Conservation (phyloP, 2,888 invertebrate species). For the Biston stratarius region DNA sequence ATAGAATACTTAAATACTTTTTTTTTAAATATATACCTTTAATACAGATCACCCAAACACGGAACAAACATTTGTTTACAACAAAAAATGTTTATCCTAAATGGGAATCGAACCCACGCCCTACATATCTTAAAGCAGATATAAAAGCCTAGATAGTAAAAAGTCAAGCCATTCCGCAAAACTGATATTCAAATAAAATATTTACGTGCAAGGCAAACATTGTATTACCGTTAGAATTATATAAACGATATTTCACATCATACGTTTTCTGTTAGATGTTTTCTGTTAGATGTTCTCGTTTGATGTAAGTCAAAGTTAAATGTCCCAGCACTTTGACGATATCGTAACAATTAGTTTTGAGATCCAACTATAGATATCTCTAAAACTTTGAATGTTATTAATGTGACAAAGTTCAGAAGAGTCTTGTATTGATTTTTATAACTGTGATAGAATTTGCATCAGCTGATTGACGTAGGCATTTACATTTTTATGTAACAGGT, state of each 20-base stretch:
- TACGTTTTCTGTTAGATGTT: constrained; percentile 3
- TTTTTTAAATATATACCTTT: too few species aligned
- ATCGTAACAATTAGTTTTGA: constrained; percentile 15
- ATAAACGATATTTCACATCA: constrained; percentile 11
- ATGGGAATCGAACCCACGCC: too few species aligned
- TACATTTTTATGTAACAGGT: constrained; percentile 50
- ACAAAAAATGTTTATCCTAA: too few species aligned
- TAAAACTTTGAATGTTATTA: constrained; percentile 14
- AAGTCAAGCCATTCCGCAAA: constrained; percentile 10
- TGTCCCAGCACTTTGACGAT: constrained; percentile 31
- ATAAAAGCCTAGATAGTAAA: too few species aligned
- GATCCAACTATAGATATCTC: not conserved
- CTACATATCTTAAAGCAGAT: too few species aligned
- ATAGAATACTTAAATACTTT: too few species aligned
- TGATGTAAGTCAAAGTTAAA: constrained; percentile 17
- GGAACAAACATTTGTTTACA: too few species aligned
- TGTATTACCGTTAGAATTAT: constrained; percentile 26
- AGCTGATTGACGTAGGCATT: constrained; percentile 58
- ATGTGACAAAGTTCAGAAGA: constrained; percentile 10
- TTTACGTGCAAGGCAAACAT: constrained; percentile 6
- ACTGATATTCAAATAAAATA: constrained; percentile 22
- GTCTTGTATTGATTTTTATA: not conserved
- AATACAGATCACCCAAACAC: too few species aligned
- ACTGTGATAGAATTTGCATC: constrained; percentile 3
- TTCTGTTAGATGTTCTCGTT: not conserved